These are phyloP conservation scores for Austrolebias charrua DNA, from an alignment of 2,797 vertebrate species.

Conservation along the genomic window DNA sequence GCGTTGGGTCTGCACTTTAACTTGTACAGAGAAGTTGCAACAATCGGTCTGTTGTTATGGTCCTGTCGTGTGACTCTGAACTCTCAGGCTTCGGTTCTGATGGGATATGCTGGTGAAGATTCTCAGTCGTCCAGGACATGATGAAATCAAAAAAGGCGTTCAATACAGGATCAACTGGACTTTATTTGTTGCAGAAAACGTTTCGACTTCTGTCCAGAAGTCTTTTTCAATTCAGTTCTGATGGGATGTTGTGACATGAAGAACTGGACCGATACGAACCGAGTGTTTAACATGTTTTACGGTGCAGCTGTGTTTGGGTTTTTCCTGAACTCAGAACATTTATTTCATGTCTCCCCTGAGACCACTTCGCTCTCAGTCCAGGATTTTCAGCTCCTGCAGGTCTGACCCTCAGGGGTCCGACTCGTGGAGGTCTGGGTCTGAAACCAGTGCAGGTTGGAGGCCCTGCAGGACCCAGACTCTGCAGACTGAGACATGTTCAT, in stretches of 20 bases:
- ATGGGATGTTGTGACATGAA: background rate
- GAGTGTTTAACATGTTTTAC: background rate
- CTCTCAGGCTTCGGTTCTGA: background rate
- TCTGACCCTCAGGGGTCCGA: background rate
- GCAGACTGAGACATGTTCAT: conserved; percentile 4
- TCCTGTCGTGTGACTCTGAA: background rate
- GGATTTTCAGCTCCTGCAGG: background rate
- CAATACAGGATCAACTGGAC: too few relatives aligned
- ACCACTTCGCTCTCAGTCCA: too few relatives aligned
- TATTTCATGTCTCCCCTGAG: background rate
- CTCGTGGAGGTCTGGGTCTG: background rate
- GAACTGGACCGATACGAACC: background rate
- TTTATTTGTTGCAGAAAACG: too few relatives aligned
- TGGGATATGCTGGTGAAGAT: too few relatives aligned
- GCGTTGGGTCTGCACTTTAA: too few relatives aligned
- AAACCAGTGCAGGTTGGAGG: conserved; percentile 27
- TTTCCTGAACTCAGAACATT: background rate
- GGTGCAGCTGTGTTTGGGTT: background rate
- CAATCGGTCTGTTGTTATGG: background rate
- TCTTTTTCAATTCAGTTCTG: too few relatives aligned
- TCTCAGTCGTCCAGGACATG: too few relatives aligned
- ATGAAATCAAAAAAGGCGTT: too few relatives aligned
- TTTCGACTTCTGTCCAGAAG: too few relatives aligned
- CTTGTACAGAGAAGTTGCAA: too few relatives aligned
- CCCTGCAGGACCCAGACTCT: conserved; percentile 10